Evolutionary conservation across 2,797 vertebrate genomes (phyloP).

Genomic region (Melopsittacus undulatus): DNA sequence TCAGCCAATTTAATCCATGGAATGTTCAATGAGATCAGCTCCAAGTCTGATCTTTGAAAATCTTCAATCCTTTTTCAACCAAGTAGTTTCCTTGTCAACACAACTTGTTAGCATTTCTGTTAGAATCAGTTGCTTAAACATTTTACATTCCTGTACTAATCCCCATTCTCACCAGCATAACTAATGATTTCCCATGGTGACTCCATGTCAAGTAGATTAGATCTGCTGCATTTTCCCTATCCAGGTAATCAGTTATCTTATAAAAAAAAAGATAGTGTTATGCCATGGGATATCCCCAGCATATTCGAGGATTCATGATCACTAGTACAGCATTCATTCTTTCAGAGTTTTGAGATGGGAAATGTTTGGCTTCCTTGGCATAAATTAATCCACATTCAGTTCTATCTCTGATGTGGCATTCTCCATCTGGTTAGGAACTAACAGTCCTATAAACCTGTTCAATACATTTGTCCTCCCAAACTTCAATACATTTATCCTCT

Average conservation of each 20-base stretch:
- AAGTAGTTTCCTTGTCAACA: neutral
- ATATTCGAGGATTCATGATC: neutral
- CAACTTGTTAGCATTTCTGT: neutral
- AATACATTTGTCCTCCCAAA: neutral
- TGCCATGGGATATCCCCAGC: neutral
- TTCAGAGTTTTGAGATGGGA: neutral
- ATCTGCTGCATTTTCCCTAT: neutral
- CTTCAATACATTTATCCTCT: neutral
- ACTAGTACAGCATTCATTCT: neutral
- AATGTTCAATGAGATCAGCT: neutral
- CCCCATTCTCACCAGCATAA: neutral
- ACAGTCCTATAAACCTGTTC: neutral
- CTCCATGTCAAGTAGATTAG: neutral
- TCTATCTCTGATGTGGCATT: neutral
- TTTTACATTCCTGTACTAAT: conserved; percentile 40
- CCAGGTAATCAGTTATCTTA: neutral
- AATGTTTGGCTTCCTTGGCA: neutral
- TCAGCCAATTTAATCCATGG: neutral
- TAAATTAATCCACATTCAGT: neutral
- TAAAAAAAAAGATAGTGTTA: neutral
- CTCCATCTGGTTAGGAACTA: neutral
- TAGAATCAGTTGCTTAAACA: neutral
- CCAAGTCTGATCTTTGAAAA: neutral
- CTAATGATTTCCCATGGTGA: conserved; percentile 16
- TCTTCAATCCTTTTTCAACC: neutral